Percentiles rank a stretch among this genome's conserved stretches.
phyloP scores from a whole-genome alignment of 2,888 invertebrate genomes.

The Habroteleia sp. region DNA sequence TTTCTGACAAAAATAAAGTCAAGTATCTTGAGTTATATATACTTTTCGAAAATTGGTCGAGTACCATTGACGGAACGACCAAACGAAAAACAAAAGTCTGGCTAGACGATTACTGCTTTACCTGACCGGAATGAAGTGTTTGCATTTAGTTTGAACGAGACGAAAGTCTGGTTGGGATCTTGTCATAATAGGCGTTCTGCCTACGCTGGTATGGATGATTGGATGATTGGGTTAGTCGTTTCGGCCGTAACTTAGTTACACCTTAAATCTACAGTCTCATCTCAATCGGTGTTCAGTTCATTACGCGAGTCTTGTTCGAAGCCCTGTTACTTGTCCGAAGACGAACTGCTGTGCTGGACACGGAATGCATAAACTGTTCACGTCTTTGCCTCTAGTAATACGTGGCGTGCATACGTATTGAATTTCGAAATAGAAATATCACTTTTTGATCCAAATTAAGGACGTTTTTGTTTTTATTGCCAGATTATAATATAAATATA shows the following conservation, averaged over 20 bases:
- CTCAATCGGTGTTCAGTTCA: constrained; percentile 57
- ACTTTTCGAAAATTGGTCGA: constrained; percentile 11
- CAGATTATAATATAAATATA: too few relatives aligned
- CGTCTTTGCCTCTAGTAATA: constrained; percentile 32
- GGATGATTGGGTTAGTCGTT: constrained; percentile 77
- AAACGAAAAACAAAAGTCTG: constrained; percentile 37
- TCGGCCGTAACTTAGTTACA: constrained; percentile 76
- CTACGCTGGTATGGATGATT: constrained; percentile 69
- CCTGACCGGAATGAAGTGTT: constrained; percentile 59
- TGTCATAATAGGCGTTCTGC: constrained; percentile 55
- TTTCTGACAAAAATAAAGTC: neutral
- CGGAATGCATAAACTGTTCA: constrained; percentile 51
- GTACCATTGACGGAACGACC: constrained; percentile 14
- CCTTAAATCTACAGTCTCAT: constrained; percentile 75
- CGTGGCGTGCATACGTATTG: constrained; percentile 41
- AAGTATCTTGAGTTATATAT: constrained; percentile 3
- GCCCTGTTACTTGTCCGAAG: constrained; percentile 68
- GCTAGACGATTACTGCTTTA: constrained; percentile 44
- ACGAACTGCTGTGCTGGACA: constrained; percentile 64
- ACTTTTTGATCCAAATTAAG: constrained; percentile 52
- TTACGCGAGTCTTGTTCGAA: constrained; percentile 46
- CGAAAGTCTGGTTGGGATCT: constrained; percentile 32
- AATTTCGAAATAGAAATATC: constrained; percentile 52
- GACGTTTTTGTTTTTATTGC: constrained; percentile 25
- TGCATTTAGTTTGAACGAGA: constrained; percentile 27